A percentile compares a stretch with the other conserved stretches of the same genome.
Conservation (phyloP, 2,797 vertebrate species). For the Pangasius larnaudii region DNA sequence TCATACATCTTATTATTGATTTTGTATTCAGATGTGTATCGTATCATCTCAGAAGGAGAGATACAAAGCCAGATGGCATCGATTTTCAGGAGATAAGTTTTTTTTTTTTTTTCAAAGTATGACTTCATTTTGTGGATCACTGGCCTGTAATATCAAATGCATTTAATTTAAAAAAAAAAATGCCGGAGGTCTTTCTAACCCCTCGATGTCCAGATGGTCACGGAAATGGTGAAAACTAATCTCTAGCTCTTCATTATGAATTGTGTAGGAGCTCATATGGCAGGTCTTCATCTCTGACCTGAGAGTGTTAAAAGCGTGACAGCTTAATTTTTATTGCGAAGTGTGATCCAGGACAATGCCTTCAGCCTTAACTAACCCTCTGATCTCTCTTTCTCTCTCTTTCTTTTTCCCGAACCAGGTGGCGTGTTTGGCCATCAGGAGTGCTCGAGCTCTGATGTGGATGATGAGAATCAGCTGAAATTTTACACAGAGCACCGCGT, state of each 20-base stretch:
- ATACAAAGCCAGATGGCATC: background rate
- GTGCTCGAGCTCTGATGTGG: conserved; percentile 89
- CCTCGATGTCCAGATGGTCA: background rate
- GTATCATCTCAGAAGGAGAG: background rate
- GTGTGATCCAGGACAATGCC: background rate
- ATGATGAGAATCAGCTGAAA: conserved; percentile 91
- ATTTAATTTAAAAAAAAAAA: background rate
- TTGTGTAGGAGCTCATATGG: background rate
- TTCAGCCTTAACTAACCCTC: background rate
- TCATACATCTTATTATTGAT: conserved; percentile 4
- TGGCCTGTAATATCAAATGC: background rate
- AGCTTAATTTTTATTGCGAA: background rate
- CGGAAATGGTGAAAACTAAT: background rate
- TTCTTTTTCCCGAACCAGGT: conserved; percentile 65
- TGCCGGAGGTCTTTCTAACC: background rate
- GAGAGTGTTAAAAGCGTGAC: background rate
- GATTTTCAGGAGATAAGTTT: background rate
- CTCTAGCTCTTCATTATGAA: background rate
- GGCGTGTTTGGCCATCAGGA: conserved; percentile 86
- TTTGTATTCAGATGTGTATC: background rate
- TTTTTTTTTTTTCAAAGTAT: background rate
- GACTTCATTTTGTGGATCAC: background rate
- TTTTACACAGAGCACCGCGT: conserved; percentile 93
- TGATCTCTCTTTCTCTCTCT: conserved; percentile 22
- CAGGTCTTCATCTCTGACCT: background rate